Evolutionary conservation across 2,797 vertebrate species (phyloP).

Genomic region (Microhierax caerulescens): DNA sequence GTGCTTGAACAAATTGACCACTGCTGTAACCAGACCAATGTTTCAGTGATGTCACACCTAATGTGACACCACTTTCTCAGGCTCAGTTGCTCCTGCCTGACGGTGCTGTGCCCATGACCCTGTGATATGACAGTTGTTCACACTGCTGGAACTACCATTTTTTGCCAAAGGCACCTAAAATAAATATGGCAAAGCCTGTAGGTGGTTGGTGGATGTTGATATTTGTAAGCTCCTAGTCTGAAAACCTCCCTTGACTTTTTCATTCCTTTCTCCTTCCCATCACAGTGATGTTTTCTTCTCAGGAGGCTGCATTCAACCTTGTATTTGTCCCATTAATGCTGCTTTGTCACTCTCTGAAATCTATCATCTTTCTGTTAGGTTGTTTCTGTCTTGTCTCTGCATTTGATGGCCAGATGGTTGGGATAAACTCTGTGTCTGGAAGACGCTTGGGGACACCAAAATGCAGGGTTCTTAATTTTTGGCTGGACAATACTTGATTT

Average conservation of each 20-base stretch:
- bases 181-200: not conserved
- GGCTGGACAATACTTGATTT: not conserved
- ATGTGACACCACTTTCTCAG: not conserved
- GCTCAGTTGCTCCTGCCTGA: not conserved
- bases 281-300: not conserved
- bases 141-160: not conserved
- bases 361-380: not conserved
- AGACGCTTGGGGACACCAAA: not conserved
- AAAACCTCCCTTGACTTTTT: not conserved
- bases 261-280: not conserved
- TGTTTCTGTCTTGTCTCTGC: not conserved
- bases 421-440: not conserved
- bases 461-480: not conserved
- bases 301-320: not conserved
- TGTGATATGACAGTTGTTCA: fast-evolving
- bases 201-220: not conserved
- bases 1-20: not conserved
- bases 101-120: fast-evolving
- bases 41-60: not conserved
- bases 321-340: not conserved
- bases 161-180: not conserved
- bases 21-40: not conserved
- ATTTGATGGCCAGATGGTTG: not conserved
- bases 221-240: not conserved
- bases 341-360: not conserved